These are phyloP conservation scores for Oriolus oriolus DNA, from an alignment of 2,113 vertebrate genomes.

Conservation along the genomic window DNA sequence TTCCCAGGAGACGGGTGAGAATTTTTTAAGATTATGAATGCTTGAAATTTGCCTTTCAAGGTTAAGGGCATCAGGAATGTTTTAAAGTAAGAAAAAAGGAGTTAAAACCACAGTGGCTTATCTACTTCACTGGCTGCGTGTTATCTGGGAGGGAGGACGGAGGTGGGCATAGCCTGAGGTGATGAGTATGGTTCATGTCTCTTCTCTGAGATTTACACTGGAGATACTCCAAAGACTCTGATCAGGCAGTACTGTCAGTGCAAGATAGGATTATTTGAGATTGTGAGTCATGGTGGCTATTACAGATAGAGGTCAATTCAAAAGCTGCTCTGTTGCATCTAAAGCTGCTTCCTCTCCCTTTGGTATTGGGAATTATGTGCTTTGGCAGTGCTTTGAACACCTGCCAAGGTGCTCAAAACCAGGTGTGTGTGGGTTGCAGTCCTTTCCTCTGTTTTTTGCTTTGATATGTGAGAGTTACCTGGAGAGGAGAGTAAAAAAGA, in stretches of 20 bases:
- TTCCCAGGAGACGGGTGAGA: slow-evolving; percentile 93
- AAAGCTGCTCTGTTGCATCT: background rate
- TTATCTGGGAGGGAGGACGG: background rate
- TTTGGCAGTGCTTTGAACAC: background rate
- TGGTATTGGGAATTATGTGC: background rate
- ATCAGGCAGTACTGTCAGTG: slow-evolving; percentile 9
- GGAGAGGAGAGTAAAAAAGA: background rate
- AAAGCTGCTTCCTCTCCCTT: background rate
- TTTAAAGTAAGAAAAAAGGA: background rate
- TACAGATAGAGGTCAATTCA: rapidly evolving
- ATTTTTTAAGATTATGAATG: background rate
- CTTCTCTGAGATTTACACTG: slow-evolving; percentile 73
- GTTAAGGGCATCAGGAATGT: background rate
- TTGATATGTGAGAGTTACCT: background rate
- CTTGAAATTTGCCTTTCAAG: background rate
- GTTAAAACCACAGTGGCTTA: background rate
- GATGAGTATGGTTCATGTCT: slow-evolving; percentile 76
- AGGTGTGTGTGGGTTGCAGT: background rate
- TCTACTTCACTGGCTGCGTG: rapidly evolving
- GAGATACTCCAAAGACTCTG: slow-evolving; percentile 64
- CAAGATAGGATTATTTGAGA: background rate
- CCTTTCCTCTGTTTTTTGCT: background rate
- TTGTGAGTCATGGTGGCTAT: rapidly evolving
- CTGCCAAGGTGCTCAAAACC: background rate
- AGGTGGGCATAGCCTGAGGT: slow-evolving; percentile 25